Percentiles rank a stretch among this genome's conserved stretches.
Conservation (phyloP, 1,140 invertebrate genomes). For the Mycetomoellerius zeteki region DNA sequence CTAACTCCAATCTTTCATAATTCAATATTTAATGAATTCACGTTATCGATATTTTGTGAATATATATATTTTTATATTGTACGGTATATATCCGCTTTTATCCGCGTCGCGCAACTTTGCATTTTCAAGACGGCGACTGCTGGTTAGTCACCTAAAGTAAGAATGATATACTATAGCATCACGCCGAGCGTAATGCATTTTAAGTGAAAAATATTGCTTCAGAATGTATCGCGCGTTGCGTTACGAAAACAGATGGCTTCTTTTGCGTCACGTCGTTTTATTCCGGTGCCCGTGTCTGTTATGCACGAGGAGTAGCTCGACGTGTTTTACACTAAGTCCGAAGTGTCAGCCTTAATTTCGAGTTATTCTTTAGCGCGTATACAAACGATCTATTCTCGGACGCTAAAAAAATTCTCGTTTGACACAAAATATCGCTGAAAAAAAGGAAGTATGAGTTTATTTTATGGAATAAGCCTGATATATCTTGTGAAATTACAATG, state of each 20-base stretch:
- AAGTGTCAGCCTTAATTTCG: constrained; percentile 59
- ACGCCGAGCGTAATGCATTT: constrained; percentile 58
- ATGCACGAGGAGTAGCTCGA: constrained; percentile 43
- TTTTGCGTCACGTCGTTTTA: constrained; percentile 57
- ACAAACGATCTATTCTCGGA: background rate
- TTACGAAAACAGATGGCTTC: constrained; percentile 63
- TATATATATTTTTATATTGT: background rate
- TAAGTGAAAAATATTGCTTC: constrained; percentile 65
- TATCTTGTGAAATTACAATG: background rate
- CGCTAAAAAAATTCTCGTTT: background rate
- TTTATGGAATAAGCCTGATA: background rate
- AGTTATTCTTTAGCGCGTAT: constrained; percentile 40
- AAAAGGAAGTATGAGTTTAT: background rate
- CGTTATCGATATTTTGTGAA: background rate
- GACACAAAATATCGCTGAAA: background rate
- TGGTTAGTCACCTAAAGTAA: constrained; percentile 52
- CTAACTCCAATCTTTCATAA: background rate
- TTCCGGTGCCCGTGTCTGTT: constrained; percentile 53
- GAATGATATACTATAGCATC: constrained; percentile 64
- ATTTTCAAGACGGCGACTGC: constrained; percentile 48
- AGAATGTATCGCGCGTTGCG: constrained; percentile 61
- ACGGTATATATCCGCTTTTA: background rate
- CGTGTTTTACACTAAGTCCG: constrained; percentile 58
- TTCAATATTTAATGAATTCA: background rate
- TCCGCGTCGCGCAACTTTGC: constrained; percentile 17